Conservation (phyloP, 2,113 vertebrate genomes). For the Numenius arquata region DNA sequence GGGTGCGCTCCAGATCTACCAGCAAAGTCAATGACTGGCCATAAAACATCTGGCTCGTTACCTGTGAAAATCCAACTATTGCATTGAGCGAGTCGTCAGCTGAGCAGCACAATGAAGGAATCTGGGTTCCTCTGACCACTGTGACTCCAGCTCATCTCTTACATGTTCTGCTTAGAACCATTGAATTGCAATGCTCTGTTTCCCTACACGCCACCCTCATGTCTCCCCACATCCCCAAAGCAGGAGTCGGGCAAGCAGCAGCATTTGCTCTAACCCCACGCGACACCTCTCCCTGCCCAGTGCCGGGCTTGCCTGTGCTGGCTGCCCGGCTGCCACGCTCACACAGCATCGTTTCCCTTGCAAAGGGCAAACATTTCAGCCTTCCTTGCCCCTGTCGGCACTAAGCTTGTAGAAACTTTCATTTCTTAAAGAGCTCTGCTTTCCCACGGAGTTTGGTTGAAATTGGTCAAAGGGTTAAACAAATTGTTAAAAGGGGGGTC, state of each 20-base stretch:
- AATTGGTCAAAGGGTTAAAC: slow-evolving; percentile 2
- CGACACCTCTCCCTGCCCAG: not conserved
- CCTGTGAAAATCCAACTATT: not conserved
- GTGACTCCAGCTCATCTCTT: not conserved
- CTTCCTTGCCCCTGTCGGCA: not conserved
- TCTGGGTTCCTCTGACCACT: not conserved
- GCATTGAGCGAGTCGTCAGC: not conserved
- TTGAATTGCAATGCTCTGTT: not conserved
- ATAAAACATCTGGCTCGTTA: not conserved
- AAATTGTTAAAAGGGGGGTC: not conserved
- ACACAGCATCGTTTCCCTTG: not conserved
- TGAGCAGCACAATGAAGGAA: not conserved
- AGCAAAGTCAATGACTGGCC: not conserved
- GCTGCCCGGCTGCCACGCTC: not conserved
- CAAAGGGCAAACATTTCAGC: not conserved
- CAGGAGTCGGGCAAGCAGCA: not conserved
- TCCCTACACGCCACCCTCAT: not conserved
- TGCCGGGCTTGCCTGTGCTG: accelerated
- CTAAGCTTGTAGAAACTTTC: not conserved
- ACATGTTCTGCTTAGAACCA: accelerated
- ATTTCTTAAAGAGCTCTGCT: not conserved
- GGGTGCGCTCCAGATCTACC: not conserved
- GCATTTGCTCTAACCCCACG: not conserved
- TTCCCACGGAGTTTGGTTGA: not conserved
- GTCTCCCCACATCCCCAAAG: not conserved